These are phyloP conservation scores for Sciurus niger DNA, from an alignment of 2,113 vertebrate genomes.

Conservation along the genomic window DNA sequence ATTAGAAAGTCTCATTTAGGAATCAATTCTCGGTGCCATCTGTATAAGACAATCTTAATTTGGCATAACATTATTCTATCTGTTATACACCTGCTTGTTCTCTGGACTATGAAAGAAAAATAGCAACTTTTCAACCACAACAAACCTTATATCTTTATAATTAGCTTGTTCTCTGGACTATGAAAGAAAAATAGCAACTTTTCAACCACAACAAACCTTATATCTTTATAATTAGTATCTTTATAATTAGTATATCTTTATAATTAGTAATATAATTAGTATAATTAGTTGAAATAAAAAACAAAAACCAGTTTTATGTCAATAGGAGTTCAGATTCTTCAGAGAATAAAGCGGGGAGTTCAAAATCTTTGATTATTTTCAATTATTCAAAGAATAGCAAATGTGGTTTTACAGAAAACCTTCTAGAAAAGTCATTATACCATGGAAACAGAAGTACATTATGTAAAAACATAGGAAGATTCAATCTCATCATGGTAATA, in stretches of 20 bases:
- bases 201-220: conserved; percentile 79
- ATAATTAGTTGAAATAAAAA: conserved; percentile 79
- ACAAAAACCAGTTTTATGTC: conserved; percentile 68
- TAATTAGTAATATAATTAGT: conserved; percentile 81
- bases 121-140: conserved; percentile 81
- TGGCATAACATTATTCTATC: conserved; percentile 89
- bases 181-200: conserved; percentile 86
- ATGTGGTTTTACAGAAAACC: conserved; percentile 6
- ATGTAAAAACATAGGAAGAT: conserved; percentile 25
- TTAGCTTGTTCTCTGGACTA: conserved; percentile 83
- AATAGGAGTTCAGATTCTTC: conserved; percentile 64
- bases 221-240: conserved; percentile 75
- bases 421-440: conserved; percentile 64
- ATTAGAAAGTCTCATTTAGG: conserved; percentile 87
- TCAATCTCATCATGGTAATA: conserved; percentile 50
- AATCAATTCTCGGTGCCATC: conserved; percentile 87
- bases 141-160: conserved; percentile 74
- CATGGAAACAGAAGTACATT: conserved; percentile 56
- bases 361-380: conserved; percentile 67
- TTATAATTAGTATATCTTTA: conserved; percentile 77
- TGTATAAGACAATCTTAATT: conserved; percentile 89
- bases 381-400: conserved; percentile 53
- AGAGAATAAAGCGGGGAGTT: conserved; percentile 70
- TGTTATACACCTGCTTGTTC: conserved; percentile 88
- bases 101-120: conserved; percentile 85